Evolutionary conservation across 2,888 invertebrate genomes (phyloP).

Genomic region (Agrochola macilenta): DNA sequence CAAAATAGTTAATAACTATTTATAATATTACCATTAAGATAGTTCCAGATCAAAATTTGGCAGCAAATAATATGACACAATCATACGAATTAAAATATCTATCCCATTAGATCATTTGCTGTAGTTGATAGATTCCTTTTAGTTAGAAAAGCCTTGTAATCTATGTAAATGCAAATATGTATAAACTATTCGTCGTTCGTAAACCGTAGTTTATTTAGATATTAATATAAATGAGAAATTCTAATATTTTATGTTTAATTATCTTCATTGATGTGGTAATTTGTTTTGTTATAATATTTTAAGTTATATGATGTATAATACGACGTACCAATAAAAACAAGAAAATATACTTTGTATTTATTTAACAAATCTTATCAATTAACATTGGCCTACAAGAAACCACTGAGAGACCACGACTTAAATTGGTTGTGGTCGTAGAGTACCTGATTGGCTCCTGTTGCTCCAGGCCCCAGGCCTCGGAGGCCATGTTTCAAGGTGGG

Average conservation of each 20-base stretch:
- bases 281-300: conserved; percentile 86
- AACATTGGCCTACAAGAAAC: too few relatives aligned
- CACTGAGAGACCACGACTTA: not conserved
- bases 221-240: conserved; percentile 79
- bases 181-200: conserved; percentile 80
- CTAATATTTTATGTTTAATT: conserved; percentile 81
- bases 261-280: conserved; percentile 82
- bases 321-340: conserved; percentile 76
- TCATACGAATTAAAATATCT: conserved; percentile 56
- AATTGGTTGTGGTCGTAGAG: too few relatives aligned
- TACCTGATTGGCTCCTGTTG: too few relatives aligned
- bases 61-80: conserved; percentile 60
- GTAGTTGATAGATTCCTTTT: conserved; percentile 66
- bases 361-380: conserved; percentile 6
- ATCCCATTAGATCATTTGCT: conserved; percentile 67
- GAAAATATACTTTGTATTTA: conserved; percentile 59
- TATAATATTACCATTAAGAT: conserved; percentile 56
- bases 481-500: too few relatives aligned
- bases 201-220: conserved; percentile 79
- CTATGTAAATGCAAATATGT: conserved; percentile 88
- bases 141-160: conserved; percentile 83
- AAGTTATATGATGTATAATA: conserved; percentile 83
- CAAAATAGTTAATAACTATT: conserved; percentile 54
- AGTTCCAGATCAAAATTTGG: conserved; percentile 57
- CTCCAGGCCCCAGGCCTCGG: too few relatives aligned